phyloP scores from a whole-genome alignment of 2,113 vertebrate species.

The Apaloderma vittatum region DNA sequence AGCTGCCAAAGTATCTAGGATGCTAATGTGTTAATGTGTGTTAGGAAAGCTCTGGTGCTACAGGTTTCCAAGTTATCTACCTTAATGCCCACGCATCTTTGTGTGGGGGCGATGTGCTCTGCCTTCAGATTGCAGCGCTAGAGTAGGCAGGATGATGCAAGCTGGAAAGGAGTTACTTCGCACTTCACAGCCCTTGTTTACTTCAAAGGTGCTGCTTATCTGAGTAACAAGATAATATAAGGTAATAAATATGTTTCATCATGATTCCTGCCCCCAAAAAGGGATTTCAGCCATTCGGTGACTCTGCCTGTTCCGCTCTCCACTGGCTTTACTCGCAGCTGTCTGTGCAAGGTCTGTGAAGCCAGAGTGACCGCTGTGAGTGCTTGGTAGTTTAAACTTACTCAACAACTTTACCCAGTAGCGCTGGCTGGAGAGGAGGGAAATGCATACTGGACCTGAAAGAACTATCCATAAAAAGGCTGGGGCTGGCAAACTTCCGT shows the following conservation, averaged over 20 bases:
- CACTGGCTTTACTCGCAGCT: background rate
- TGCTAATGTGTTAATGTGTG: background rate
- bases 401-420: rapidly evolving
- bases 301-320: background rate
- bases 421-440: background rate
- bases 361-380: rapidly evolving
- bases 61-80: background rate
- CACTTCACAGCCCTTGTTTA: background rate
- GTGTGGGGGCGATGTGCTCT: rapidly evolving
- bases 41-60: background rate
- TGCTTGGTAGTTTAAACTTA: background rate
- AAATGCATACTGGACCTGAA: background rate
- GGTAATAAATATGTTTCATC: rapidly evolving
- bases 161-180: background rate
- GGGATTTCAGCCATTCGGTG: rapidly evolving
- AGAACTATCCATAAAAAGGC: background rate
- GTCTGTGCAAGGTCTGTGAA: background rate
- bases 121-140: background rate
- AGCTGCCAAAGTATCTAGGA: background rate
- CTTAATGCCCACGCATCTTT: rapidly evolving
- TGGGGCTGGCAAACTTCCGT: background rate
- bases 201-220: background rate
- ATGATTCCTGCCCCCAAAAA: background rate
- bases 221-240: background rate
- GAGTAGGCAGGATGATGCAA: background rate